phyloP scores from a whole-genome alignment of 2,113 vertebrate genomes.

The Parus major region DNA sequence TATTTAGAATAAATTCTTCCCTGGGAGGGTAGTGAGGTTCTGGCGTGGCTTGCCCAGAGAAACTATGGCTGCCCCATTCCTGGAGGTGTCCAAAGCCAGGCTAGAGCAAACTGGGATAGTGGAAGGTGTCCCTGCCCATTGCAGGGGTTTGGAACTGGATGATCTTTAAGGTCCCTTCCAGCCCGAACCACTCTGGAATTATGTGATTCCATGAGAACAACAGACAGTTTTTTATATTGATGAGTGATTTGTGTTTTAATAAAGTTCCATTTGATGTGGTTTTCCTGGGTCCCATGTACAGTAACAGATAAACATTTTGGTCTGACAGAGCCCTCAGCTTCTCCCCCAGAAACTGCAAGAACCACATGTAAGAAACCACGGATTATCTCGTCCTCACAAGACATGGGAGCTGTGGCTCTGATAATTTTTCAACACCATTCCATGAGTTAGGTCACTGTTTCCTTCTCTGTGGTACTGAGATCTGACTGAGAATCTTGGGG shows the following conservation, averaged over 20 bases:
- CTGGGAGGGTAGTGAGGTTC: background rate
- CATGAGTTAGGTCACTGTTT: background rate
- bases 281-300: background rate
- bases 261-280: background rate
- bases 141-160: background rate
- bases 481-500: background rate
- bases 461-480: background rate
- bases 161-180: background rate
- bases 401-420: background rate
- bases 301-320: background rate
- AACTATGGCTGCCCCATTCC: background rate
- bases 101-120: background rate
- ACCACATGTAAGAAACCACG: background rate
- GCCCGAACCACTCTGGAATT: background rate
- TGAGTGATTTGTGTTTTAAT: background rate
- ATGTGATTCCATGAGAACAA: background rate
- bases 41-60: background rate
- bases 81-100: background rate
- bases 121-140: background rate
- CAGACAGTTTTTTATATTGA: background rate
- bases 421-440: background rate
- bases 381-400: background rate
- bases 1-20: background rate
- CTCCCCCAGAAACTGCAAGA: background rate
- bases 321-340: background rate